Percentiles rank a stretch among this genome's conserved stretches.
These are phyloP conservation scores for Delia radicum DNA, from an alignment of 1,140 invertebrate genomes.

Conservation along the genomic window DNA sequence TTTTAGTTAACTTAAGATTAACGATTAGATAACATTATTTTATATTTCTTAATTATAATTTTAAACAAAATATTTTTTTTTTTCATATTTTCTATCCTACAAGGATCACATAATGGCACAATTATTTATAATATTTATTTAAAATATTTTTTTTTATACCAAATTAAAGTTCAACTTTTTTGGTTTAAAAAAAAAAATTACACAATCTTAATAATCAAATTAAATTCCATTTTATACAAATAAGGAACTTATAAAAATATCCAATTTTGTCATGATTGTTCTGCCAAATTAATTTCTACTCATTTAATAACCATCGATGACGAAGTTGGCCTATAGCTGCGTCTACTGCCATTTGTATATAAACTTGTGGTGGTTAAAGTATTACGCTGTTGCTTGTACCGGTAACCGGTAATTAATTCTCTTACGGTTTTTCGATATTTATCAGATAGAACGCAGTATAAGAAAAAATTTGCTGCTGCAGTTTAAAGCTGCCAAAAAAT, in stretches of 20 bases:
- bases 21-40: neutral
- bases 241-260: neutral
- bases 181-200: neutral
- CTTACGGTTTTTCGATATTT: conserved; percentile 74
- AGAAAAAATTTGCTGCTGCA: conserved; percentile 72
- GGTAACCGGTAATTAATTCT: conserved; percentile 61
- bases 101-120: conserved; percentile 52
- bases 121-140: no score
- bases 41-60: neutral
- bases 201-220: neutral
- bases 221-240: no score
- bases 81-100: neutral
- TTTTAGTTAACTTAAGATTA: neutral
- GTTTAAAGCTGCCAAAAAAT: conserved; percentile 71
- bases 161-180: neutral
- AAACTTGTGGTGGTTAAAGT: conserved; percentile 44
- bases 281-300: neutral
- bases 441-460: conserved; percentile 76
- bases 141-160: neutral
- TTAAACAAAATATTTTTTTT: neutral
- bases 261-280: neutral
- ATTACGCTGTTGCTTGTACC: conserved; percentile 38
- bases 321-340: conserved; percentile 22
- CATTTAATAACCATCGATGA: conserved; percentile 23
- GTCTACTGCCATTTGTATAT: conserved; percentile 36